phyloP scores from a whole-genome alignment of 2,888 invertebrate species.

The Sinotaia quadrata region DNA sequence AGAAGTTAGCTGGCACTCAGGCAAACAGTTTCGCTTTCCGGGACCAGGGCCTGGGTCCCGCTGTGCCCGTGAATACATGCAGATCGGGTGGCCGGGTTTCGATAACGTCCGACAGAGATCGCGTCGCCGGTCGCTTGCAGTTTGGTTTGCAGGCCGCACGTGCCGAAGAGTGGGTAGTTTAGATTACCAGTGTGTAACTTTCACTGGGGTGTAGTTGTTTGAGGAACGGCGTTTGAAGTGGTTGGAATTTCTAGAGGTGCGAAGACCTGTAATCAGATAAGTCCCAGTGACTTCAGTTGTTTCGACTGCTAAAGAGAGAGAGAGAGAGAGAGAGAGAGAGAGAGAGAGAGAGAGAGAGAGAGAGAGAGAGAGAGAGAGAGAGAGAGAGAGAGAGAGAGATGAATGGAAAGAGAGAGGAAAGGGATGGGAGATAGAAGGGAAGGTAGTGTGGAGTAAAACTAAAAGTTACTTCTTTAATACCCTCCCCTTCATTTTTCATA shows the following conservation, averaged over 20 bases:
- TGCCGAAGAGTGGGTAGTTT: too few species aligned
- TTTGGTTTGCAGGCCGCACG: not conserved
- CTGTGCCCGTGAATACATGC: too few species aligned
- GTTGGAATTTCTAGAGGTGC: too few species aligned
- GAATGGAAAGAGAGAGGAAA: not conserved
- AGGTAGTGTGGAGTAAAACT: not conserved
- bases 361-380: not conserved
- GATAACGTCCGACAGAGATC: not conserved
- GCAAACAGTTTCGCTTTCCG: not conserved
- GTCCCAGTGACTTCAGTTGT: too few species aligned
- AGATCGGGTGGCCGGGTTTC: not conserved
- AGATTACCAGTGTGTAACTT: too few species aligned
- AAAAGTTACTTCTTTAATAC: too few species aligned
- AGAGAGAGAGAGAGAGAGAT: not conserved
- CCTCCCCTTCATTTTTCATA: too few species aligned
- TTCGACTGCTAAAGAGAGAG: constrained; percentile 15
- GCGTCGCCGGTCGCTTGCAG: not conserved
- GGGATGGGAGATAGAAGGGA: not conserved
- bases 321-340: not conserved
- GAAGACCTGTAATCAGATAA: too few species aligned
- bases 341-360: not conserved
- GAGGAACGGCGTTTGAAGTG: too few species aligned
- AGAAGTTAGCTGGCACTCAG: not conserved
- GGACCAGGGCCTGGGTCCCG: too few species aligned
- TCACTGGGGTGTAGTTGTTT: too few species aligned